Conservation (phyloP, 2,113 vertebrate genomes). For the Ailuropoda melanoleuca region DNA sequence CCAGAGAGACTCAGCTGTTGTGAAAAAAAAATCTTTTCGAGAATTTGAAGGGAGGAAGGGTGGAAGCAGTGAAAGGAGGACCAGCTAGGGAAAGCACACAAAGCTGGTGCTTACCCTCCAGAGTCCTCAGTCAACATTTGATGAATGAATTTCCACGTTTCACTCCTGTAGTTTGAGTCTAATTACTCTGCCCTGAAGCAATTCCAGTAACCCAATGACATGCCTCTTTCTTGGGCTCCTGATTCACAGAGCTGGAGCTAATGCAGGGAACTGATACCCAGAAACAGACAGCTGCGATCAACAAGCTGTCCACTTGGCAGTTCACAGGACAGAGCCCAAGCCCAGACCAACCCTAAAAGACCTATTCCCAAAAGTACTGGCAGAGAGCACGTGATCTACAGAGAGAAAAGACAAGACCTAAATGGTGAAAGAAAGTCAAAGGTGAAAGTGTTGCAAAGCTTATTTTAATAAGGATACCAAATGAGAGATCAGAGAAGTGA, state of each 20-base stretch:
- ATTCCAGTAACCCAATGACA: background rate
- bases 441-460: background rate
- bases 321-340: background rate
- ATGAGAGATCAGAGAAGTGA: background rate
- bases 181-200: background rate
- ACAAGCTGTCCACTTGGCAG: background rate
- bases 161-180: background rate
- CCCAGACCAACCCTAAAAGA: background rate
- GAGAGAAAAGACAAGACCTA: background rate
- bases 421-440: background rate
- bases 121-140: background rate
- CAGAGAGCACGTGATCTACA: background rate
- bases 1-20: conserved; percentile 65
- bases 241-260: background rate
- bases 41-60: background rate
- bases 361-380: background rate
- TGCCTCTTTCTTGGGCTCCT: background rate
- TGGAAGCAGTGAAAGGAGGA: background rate
- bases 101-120: background rate
- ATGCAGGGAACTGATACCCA: background rate
- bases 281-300: background rate
- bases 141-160: background rate
- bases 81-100: background rate
- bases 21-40: conserved; percentile 39
- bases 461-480: background rate